phyloP scores from a whole-genome alignment of 2,888 invertebrate species.

The Serrognathus titanus region DNA sequence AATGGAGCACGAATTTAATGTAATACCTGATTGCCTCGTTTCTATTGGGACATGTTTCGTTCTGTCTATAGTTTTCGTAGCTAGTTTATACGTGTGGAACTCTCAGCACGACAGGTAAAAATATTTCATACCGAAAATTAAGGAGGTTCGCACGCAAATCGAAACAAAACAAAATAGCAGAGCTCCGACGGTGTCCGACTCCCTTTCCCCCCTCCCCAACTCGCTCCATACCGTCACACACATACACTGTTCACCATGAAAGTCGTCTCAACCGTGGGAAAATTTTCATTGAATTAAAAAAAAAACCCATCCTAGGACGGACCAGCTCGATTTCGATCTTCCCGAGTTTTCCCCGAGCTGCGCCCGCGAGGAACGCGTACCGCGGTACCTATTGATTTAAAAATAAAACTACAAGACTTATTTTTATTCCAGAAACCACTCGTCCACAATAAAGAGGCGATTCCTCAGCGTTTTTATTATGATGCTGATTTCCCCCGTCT shows the following conservation, averaged over 20 bases:
- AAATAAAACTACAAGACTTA: conserved; percentile 16
- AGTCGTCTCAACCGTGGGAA: background rate
- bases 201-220: conserved; percentile 16
- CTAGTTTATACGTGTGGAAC: conserved; percentile 86
- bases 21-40: conserved; percentile 53
- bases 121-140: conserved; percentile 19
- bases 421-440: conserved; percentile 72
- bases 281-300: background rate
- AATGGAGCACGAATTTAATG: conserved; percentile 36
- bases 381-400: conserved; percentile 12
- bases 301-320: no score
- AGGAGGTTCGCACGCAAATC: conserved; percentile 19
- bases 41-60: conserved; percentile 72
- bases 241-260: conserved; percentile 3
- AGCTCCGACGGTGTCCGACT: conserved; percentile 23
- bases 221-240: background rate
- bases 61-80: conserved; percentile 76
- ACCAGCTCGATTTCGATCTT: no score
- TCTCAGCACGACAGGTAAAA: conserved; percentile 69
- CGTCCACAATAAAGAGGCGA: conserved; percentile 80
- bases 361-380: conserved; percentile 1
- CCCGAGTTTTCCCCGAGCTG: background rate
- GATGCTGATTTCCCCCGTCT: conserved; percentile 74
- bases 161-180: conserved; percentile 24
- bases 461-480: conserved; percentile 83